Evolutionary conservation across 2,113 vertebrate species (phyloP).

Genomic region (Zosterops borbonicus): DNA sequence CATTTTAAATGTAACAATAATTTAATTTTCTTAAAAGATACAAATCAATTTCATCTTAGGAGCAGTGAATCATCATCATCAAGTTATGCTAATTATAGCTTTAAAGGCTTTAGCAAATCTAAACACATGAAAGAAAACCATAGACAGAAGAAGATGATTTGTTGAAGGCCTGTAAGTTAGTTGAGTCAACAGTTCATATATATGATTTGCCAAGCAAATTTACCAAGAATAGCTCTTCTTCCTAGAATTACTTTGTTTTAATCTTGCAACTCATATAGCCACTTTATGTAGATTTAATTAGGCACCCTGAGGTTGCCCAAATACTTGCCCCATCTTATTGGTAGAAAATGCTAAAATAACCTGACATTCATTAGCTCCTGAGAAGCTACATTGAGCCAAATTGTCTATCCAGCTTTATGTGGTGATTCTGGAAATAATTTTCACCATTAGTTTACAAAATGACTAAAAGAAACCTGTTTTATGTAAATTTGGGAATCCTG

Average conservation of each 20-base stretch:
- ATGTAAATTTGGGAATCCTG: slow-evolving; percentile 20
- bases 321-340: background rate
- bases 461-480: slow-evolving; percentile 29
- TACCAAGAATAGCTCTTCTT: background rate
- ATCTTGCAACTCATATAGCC: background rate
- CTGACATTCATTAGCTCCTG: slow-evolving; percentile 21
- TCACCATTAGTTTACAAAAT: slow-evolving; percentile 27
- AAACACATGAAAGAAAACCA: background rate
- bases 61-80: background rate
- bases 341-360: background rate
- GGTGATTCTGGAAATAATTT: slow-evolving; percentile 46
- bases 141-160: background rate
- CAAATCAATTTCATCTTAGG: background rate
- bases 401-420: slow-evolving; percentile 9
- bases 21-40: background rate
- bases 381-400: slow-evolving; percentile 21
- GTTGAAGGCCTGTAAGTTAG: background rate
- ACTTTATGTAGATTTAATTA: slow-evolving; percentile 43
- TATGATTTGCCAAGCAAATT: background rate
- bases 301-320: slow-evolving; percentile 26
- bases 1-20: background rate
- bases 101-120: background rate
- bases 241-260: background rate
- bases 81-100: background rate
- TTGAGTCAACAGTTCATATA: background rate